phyloP scores from a whole-genome alignment of 2,888 invertebrate species.

The Lycocerus yunnanus region DNA sequence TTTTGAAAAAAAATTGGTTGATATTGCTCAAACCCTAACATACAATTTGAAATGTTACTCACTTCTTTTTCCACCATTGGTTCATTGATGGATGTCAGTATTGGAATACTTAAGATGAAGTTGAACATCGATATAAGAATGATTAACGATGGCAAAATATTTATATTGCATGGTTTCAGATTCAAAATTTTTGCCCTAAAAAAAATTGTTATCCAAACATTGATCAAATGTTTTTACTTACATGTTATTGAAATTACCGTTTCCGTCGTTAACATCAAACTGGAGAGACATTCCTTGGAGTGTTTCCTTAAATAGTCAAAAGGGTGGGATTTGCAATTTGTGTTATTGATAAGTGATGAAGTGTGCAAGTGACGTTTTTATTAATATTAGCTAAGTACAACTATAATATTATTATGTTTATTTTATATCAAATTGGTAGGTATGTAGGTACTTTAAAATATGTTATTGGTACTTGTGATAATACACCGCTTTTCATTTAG shows the following conservation, averaged over 20 bases:
- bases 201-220: not conserved
- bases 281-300: not conserved
- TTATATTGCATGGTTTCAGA: not conserved
- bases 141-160: not conserved
- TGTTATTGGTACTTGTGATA: not conserved
- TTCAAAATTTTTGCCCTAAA: not conserved
- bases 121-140: not conserved
- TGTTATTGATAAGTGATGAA: conserved; percentile 9
- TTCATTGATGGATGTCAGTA: not conserved
- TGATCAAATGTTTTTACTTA: not conserved
- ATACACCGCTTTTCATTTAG: not conserved
- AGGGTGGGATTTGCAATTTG: conserved; percentile 17
- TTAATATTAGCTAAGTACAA: not conserved
- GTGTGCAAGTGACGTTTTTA: conserved; percentile 1
- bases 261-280: not conserved
- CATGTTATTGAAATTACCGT: not conserved
- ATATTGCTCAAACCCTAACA: too few relatives aligned
- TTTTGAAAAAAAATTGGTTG: too few relatives aligned
- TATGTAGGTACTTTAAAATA: not conserved
- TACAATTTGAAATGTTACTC: not conserved
- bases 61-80: not conserved
- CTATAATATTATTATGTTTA: not conserved
- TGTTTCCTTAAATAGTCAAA: conserved; percentile 18
- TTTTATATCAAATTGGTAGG: not conserved
- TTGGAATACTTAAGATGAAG: not conserved